phyloP scores from a whole-genome alignment of 2,113 vertebrate genomes.

The Marmota flaviventris region DNA sequence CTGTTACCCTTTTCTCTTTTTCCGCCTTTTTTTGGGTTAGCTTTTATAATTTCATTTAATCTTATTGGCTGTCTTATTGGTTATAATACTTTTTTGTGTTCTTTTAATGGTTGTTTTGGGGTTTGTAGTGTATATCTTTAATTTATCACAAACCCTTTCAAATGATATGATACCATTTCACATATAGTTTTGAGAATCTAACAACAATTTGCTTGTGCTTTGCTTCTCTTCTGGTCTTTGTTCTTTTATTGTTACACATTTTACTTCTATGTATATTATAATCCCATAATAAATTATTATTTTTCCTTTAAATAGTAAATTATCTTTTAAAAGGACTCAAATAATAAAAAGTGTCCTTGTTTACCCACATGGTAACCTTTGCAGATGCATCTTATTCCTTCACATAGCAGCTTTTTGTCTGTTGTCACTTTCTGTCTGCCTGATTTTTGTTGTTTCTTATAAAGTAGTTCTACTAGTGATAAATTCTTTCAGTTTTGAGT shows the following conservation, averaged over 20 bases:
- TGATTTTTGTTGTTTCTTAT: conserved; percentile 22
- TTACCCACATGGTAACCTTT: background rate
- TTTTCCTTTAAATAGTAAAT: conserved; percentile 8
- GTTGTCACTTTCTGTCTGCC: background rate
- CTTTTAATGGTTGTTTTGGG: conserved; percentile 27
- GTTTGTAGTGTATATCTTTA: background rate
- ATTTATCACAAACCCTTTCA: background rate
- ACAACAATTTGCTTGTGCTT: background rate
- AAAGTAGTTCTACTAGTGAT: conserved; percentile 42
- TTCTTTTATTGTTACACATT: background rate
- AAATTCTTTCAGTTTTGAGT: conserved; percentile 46
- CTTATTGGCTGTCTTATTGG: conserved; percentile 8
- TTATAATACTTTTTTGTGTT: background rate
- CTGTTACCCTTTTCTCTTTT: background rate
- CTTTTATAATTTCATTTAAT: conserved; percentile 38
- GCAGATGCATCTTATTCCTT: conserved; percentile 7
- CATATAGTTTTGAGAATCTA: conserved; percentile 10
- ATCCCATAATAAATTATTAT: background rate
- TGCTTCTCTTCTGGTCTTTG: background rate
- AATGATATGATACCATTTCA: background rate
- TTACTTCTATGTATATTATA: conserved; percentile 14
- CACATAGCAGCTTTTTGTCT: background rate
- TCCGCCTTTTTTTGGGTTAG: background rate
- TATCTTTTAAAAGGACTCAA: conserved; percentile 35
- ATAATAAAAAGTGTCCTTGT: background rate